phyloP scores from a whole-genome alignment of 1,140 invertebrate genomes.

The Apis florea region DNA sequence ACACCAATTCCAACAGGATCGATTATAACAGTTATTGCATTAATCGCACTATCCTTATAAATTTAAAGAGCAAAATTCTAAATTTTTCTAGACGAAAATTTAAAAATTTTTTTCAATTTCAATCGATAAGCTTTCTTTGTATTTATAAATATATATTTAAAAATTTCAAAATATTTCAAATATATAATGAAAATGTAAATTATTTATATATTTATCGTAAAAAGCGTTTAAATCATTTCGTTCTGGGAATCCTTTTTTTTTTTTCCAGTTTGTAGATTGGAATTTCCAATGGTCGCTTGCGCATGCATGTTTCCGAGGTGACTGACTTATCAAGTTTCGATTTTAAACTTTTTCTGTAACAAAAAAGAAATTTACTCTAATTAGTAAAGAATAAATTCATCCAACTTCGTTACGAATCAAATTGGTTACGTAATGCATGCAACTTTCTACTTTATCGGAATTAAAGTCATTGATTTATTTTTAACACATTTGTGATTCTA shows the following conservation, averaged over 20 bases:
- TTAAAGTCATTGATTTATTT: slow-evolving; percentile 24
- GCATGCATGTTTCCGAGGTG: background rate
- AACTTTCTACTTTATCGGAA: background rate
- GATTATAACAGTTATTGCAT: background rate
- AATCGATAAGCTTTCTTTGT: background rate
- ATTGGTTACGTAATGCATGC: background rate
- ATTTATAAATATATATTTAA: background rate
- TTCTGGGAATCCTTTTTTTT: background rate
- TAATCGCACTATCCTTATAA: background rate
- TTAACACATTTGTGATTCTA: background rate
- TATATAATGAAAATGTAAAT: background rate
- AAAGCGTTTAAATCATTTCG: background rate
- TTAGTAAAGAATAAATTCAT: no score
- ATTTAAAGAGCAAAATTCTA: no score
- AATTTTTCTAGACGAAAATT: background rate
- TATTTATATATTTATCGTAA: background rate
- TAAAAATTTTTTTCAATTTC: background rate
- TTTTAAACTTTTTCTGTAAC: background rate
- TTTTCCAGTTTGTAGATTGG: background rate
- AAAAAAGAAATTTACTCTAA: background rate
- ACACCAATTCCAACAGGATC: background rate
- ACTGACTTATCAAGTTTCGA: background rate
- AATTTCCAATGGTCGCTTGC: slow-evolving; percentile 11
- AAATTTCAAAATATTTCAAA: no score
- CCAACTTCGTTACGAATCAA: background rate